Conservation (phyloP, 2,888 invertebrate genomes). For the Pseudococcus longispinus region DNA sequence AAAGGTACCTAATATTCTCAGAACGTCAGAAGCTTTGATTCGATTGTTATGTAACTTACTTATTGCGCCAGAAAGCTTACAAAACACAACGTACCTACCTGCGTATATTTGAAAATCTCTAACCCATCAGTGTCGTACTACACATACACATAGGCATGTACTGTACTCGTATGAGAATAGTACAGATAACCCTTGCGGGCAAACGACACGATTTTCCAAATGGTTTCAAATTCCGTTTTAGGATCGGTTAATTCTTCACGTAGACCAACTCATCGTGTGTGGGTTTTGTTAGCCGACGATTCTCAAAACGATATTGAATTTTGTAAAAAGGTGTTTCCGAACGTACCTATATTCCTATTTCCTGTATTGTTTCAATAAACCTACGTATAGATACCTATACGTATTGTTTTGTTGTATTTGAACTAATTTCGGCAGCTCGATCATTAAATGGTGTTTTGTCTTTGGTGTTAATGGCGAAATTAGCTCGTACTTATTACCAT, state of each 20-base stretch:
- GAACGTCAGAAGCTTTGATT: background rate
- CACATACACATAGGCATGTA: background rate
- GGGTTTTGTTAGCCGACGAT: background rate
- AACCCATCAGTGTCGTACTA: background rate
- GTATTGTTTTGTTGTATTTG: background rate
- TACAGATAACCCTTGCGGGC: background rate
- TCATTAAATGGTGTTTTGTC: background rate
- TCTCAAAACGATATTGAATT: background rate
- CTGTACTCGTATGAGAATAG: background rate
- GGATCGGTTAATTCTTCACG: conserved; percentile 4
- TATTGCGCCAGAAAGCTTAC: background rate
- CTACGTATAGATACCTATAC: too few species aligned
- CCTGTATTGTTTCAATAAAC: background rate
- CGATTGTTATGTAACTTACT: background rate
- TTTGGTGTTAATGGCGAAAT: background rate
- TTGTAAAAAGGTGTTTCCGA: background rate
- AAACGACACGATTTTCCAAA: background rate
- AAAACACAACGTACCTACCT: background rate
- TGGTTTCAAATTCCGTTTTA: conserved; percentile 1
- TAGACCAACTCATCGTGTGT: background rate
- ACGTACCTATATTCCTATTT: background rate
- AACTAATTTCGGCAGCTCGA: background rate
- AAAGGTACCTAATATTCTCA: too few species aligned
- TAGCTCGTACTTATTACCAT: background rate
- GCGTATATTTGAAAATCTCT: background rate